Base-by-base conservation (phyloP, 2,888 invertebrate species). In the Steinernema hermaphroditum region DNA sequence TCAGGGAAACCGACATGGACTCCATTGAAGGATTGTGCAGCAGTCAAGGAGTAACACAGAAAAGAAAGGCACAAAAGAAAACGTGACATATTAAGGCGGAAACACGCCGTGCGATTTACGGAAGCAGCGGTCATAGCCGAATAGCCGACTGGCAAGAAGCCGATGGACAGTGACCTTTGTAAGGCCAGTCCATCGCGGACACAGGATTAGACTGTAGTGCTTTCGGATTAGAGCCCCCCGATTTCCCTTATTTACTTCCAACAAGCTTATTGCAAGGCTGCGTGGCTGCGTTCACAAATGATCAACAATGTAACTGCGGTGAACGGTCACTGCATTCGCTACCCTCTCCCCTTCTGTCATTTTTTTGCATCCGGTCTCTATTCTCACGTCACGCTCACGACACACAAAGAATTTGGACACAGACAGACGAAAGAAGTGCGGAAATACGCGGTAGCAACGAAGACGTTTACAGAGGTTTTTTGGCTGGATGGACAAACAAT, bases 1-100 rank as follows among this genome's bases (percentile, higher is more conserved):
- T 84, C 85, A 6, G 85, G 85, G 68, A 85, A 85, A 8, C 84
- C 84, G 14, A 82, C 77, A 69, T 80, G 78, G 9, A 80, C 77
- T 34, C 29, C 19, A 12, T 70, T 54, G 49, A 70, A 41, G 14
- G 37, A 44, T 19, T 70, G 70, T 4, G 69, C 24, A 24, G 19
- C 2, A 1, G 27, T 43, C 19, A 68, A 27, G 14, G 68, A 9
- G 29, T n/a, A 34, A 16, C 8, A 27, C 19, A 69, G 4, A 24
- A 57, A 16, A 16, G 16, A 2, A 16, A 19, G n/a, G 16, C 46
- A 32, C 29, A 62, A 16, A 29, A 62, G 32, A 8, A 27, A 27
- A 16, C 8, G 16, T 27, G 19, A 62, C 62, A 62, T 62, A 16
- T 62, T 32, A 2, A 22, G 4, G 34, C 29, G 46, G 22, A 46